Percentiles rank a stretch among this genome's conserved stretches.
Evolutionary conservation across 2,888 invertebrate genomes (phyloP).

Genomic region (Vanessa cardui): DNA sequence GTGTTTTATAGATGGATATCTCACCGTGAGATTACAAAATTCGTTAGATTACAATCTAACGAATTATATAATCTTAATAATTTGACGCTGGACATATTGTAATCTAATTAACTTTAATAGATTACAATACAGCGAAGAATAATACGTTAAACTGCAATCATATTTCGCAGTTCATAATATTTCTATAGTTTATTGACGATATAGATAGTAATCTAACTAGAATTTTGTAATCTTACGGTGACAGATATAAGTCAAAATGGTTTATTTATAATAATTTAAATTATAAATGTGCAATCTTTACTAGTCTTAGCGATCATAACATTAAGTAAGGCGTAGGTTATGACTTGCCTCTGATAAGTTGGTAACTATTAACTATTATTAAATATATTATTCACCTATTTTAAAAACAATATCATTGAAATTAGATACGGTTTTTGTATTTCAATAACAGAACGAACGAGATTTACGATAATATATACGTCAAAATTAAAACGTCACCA

Average conservation of each 20-base stretch:
- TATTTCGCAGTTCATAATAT: too few relatives aligned
- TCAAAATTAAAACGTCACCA: background rate
- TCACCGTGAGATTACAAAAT: too few relatives aligned
- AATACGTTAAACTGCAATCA: too few relatives aligned
- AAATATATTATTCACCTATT: background rate
- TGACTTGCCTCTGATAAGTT: conserved; percentile 19
- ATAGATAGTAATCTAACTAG: too few relatives aligned
- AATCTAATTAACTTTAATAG: too few relatives aligned
- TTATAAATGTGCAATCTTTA: background rate
- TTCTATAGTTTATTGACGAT: too few relatives aligned
- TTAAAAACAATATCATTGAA: background rate
- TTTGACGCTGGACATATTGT: too few relatives aligned
- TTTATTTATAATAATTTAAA: background rate
- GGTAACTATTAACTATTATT: conserved; percentile 25
- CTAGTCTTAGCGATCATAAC: background rate
- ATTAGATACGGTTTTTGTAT: conserved; percentile 6
- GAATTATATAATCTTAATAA: too few relatives aligned
- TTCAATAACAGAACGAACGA: background rate
- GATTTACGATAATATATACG: background rate
- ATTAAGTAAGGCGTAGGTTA: conserved; percentile 11
- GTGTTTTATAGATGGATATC: background rate
- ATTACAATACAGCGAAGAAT: too few relatives aligned
- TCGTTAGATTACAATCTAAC: too few relatives aligned
- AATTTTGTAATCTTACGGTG: too few relatives aligned
- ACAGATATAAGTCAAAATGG: background rate